Base-by-base conservation (phyloP, 53 echinoderm and acorn worm species). In the Antedon mediterranea region DNA sequence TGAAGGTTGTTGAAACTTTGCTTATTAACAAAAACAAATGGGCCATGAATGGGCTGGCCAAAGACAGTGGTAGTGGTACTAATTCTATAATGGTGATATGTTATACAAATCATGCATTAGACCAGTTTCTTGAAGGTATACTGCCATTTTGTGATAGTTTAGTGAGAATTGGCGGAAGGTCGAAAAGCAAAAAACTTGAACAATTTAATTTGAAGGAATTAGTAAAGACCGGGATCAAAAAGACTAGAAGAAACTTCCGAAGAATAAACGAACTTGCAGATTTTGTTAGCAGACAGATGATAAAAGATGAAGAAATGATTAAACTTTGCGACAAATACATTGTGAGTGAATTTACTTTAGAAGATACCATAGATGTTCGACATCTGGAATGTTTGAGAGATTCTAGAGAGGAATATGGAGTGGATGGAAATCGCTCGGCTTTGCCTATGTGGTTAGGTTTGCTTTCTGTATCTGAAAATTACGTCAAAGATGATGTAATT, bases 111-210 rank as follows among this genome's bases (percentile, higher is more conserved):
- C 97, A 95, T 74, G 97, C 97, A 20, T 81, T 95, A 0, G 97
- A 95, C 78, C 97, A 95, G 76, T 95, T 95, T 78, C 85, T 95
- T 13, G 97, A 95, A 76, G 97, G 90, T 71, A 89, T 95, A 20
- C 30, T 79, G 0, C 30, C 43, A 0, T 92, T 84, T 42, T 28
- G 42, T 26, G 44, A 85, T 0, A 75, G 83, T 7, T 79, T 95
- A 0, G 89, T 95, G 9, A 80, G 97, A 77, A 86, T 95, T 20
- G 97, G 97, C 3, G 85, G 92, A 0, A 70, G 92, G 75, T 89
- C 89, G 32, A 80, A 82, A 7, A 88, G 89, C 73, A 86, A 95
- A 23, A 43, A 71, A 43, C 73, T 95, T 29, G 78, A 85, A 30
- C 30, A 34, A 11, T 79, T 81, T 28, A 91, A 89, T 43, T 79